Base-by-base conservation (phyloP, 37 sponge, comb jelly and placozoan species). In the Cliona cf. orientalis region DNA sequence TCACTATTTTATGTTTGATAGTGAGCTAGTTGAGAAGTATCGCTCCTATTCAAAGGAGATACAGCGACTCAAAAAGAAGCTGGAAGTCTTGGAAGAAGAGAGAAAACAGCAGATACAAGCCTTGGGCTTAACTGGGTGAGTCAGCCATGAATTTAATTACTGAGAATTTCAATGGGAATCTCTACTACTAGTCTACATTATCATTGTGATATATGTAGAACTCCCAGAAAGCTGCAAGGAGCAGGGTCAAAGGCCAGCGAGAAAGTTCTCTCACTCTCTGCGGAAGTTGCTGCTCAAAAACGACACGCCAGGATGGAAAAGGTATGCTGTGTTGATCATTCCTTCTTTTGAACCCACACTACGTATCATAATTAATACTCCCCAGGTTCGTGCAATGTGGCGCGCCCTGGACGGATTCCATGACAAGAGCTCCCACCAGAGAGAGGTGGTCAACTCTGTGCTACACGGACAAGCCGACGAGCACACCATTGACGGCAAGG, bases 361-460 rank as follows among this genome's bases (percentile, higher is more conserved):
- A 17, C 46, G 11, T 25, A 37, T 49, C 22, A 45, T 34, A 45
- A 21, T 33, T 2, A 43, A 43, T 46, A 25, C 63, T n/a, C 26
- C 6, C 7, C 42, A 81, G 83, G 61, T 60, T 2, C 72, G 64
- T 22, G 83, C 72, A 7, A 45, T 82, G 83, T 82, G 83, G 83
- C 33, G 36, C 12, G 7, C 29, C 17, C 19, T 82, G 38, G 83
- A 82, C 28, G 58, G 49, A n/a, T 82, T 82, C 38, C 36, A 64
- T 12, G 46, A 74, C 34, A 33, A 4, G 14, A 69, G 43, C 56
- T 39, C 36, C 7, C 21, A 33, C 21, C 69, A 91, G 76, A 37
- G 71, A 25, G 82, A 86, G 41, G 82, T 86, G 36, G 71, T 91
- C 23, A 76, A 80, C 35, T 35, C 82, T 25, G 70, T 91, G 14